Percentiles rank a stretch among this genome's conserved stretches.
These are phyloP conservation scores for Gymnodraco acuticeps DNA, from an alignment of 2,797 vertebrate genomes.

Conservation along the genomic window DNA sequence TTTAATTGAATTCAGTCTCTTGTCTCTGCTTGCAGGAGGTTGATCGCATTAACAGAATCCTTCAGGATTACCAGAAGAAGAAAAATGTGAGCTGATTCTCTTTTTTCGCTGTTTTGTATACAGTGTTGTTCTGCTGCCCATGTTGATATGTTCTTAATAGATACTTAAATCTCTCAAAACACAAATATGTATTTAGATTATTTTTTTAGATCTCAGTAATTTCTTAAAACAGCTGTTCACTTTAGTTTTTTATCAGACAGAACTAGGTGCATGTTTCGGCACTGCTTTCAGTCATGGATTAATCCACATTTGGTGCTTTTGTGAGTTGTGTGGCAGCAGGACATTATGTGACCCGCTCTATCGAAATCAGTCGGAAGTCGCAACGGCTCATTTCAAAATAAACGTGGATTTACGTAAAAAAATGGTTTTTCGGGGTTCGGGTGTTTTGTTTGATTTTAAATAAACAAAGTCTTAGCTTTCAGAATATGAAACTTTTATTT, in stretches of 20 bases:
- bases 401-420: too few relatives aligned
- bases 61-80: slow-evolving; percentile 94
- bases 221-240: neutral
- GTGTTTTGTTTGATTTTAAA: too few relatives aligned
- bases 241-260: neutral
- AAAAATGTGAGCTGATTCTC: slow-evolving; percentile 89
- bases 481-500: too few relatives aligned
- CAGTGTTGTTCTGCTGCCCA: neutral
- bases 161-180: neutral
- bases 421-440: too few relatives aligned
- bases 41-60: slow-evolving; percentile 91
- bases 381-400: too few relatives aligned
- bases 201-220: neutral
- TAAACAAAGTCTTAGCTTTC: too few relatives aligned
- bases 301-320: neutral
- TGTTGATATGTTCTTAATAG: neutral
- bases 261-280: neutral
- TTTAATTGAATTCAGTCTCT: neutral
- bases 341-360: too few relatives aligned
- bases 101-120: neutral
- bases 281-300: neutral
- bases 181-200: too few relatives aligned
- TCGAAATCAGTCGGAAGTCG: too few relatives aligned
- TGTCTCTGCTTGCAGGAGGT: slow-evolving; percentile 86
- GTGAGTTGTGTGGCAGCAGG: too few relatives aligned